Evolutionary conservation across 2,797 vertebrate genomes (phyloP), one percentile per base, ranked within the genome.

Genomic region (Urosaurus nigricauda): DNA sequence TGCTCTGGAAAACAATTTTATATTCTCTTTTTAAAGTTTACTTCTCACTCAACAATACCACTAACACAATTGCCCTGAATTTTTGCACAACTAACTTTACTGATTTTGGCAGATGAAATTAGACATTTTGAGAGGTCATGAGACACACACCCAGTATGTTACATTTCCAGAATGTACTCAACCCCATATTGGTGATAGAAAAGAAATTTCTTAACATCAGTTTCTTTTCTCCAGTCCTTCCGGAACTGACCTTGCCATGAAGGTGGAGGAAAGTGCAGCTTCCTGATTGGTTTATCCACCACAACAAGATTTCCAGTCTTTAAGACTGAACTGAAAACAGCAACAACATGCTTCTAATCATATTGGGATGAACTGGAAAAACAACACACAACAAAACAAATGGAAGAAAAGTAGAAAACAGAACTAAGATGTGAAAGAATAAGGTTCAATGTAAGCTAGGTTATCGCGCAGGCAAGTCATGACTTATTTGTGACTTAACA

Each of bases 1-100:
- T 98, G 98, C 37, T 95, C 98, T 98, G 87, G 97, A 87, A 93
- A 91, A 91, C 24, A 0, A 26, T 32, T 68, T 63, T 2, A 43
- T 0, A 2, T 53, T 0, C 26, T 88, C 16, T 82, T 65, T 37
- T 26, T 71, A 24, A 79, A 9, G 74, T 24, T 0, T 24, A 1
- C 16, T 3, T 1, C 6, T 0, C 79, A 65, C 19, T 37, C 26
- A 32, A 40, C 63, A 71, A 53, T 71, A 40, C 43, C 29, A 56
- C 26, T 26, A 84, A 51, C 6, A 35, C 26, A 78, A 73, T 84
- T 19, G 17, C 24, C 11, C 4, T 43, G 32, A 85, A 37, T 74
- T 75, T 35, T 85, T 68, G 58, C 43, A 29, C 37, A 47, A 40
- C 19, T 32, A 29, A 77, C 32, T 8, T n/a, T 63, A 8, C 11